Evolutionary conservation across 2,888 invertebrate species (phyloP), one percentile per base, ranked within the genome.

Genomic region (Phragmatobia fuliginosa): DNA sequence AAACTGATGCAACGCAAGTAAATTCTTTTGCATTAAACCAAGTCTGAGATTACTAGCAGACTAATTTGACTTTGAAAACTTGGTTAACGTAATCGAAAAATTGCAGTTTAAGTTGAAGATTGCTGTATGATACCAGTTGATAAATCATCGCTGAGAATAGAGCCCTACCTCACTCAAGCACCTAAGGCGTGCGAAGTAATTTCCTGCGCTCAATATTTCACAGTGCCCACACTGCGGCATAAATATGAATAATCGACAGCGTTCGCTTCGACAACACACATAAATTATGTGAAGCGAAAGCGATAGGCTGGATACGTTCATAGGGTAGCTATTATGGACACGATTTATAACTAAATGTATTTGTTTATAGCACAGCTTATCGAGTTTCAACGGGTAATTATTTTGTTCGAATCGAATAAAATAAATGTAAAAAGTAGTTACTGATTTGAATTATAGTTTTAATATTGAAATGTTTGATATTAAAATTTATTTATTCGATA

Each of bases 191-290:
- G 84, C 85, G 83, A 86, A 87, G 88, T 87, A 88, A 88, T 88
- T 88, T 87, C 87, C 87, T 84, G 79, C 74, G 80, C 81, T 85
- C 89, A 85, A 88, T 89, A 89, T 87, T 87, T 89, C 88, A 88
- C 82, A 77, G 82, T 78, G 84, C 85, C 86, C 87, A 86, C 89
- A 87, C 87, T 84, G 82, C 84, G 82, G 86, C 87, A 89, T 90
- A 90, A 91, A 91, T 91, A 91, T 90, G 91, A 91, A 90, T 91
- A 90, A 91, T 91, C 87, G 88, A 84, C 85, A 82, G 78, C 84
- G 83, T 78, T 86, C 85, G 84, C 83, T 85, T 85, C 88, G 90
- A 90, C 89, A 86, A 83, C 85, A 83, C 73, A 85, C 86, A 88
- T 91, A 89, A 89, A 90, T 91, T 87, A 86, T 78, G 72, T 80